phyloP scores from a whole-genome alignment of 1,140 invertebrate genomes.

The Trachelipus rathkii region DNA sequence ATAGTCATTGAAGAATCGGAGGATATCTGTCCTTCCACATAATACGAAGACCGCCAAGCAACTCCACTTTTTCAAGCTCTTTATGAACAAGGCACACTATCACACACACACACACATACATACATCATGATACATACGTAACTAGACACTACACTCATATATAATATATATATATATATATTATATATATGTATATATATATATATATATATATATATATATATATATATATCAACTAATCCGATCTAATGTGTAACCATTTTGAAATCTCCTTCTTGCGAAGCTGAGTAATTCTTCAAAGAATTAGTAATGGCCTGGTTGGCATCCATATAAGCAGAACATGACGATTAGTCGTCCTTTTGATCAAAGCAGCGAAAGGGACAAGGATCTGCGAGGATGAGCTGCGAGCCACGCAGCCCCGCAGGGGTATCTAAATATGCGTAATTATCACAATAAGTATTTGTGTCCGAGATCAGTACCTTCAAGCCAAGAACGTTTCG shows the following conservation, averaged over 20 bases:
- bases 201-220: slow-evolving; percentile 15
- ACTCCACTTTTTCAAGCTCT: no score
- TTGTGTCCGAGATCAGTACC: not conserved
- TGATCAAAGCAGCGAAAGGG: not conserved
- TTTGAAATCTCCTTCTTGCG: not conserved
- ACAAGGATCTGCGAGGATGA: not conserved
- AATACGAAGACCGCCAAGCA: no score
- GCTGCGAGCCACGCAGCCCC: not conserved
- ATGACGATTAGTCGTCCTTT: not conserved
- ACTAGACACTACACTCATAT: no score
- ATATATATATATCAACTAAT: not conserved
- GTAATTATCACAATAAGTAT: not conserved
- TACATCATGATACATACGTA: no score
- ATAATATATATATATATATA: no score
- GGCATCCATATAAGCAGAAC: slow-evolving; percentile 9
- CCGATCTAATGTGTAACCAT: not conserved
- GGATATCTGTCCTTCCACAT: no score
- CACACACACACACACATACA: no score
- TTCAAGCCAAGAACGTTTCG: not conserved
- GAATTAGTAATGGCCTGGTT: not conserved
- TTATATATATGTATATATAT: slow-evolving; percentile 10
- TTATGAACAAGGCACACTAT: no score
- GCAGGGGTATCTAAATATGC: not conserved
- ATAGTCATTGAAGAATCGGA: no score
- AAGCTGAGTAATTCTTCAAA: not conserved